Base-by-base conservation (phyloP, 2,888 invertebrate genomes). In the Drosophila koepferae region DNA sequence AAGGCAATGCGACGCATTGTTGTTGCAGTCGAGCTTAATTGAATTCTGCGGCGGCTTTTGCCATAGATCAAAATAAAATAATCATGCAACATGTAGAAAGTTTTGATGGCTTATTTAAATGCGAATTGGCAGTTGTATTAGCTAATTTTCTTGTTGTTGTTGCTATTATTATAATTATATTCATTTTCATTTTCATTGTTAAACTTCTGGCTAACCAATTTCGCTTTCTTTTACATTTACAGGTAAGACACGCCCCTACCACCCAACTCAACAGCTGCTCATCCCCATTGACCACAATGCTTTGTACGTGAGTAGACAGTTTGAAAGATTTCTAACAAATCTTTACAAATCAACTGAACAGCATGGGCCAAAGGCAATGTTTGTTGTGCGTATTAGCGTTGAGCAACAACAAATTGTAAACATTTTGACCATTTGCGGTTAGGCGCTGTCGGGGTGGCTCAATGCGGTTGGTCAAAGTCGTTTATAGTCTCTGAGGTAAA, bases 351-450 rank as follows among this genome's bases (percentile, higher is more conserved):
- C 23, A 34, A 20, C 34, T 18, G 36, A 51, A 36, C 10, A n/a
- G n/a, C 23, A 20, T 23, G 23, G 4, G 34, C 43, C 48, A 28
- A 20, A 18, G 36, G 48, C 31, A n/a, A n/a, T 49, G 49, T 77
- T 82, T 78, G 65, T 63, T 76, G 74, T 77, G 81, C 83, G 77
- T 76, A 81, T 84, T 83, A 78, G 80, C 74, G 87, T 69, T 81
- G 73, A 55, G n/a, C 10, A 69, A 75, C 51, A 72, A 75, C 51
- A 85, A 72, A 78, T 76, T 74, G 76, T 83, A 83, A 85, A 85
- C 82, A 87, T 87, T 87, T 85, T 82, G 86, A 84, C 79, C 83
- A 48, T 61, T 72, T 74, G 74, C 72, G 75, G 74, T 72, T 59
- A 18, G 38, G 48, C 20, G 14, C 12, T 18, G 12, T 51, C 49